phyloP scores from a whole-genome alignment of 2,888 invertebrate species.

The Machimus atricapillus region DNA sequence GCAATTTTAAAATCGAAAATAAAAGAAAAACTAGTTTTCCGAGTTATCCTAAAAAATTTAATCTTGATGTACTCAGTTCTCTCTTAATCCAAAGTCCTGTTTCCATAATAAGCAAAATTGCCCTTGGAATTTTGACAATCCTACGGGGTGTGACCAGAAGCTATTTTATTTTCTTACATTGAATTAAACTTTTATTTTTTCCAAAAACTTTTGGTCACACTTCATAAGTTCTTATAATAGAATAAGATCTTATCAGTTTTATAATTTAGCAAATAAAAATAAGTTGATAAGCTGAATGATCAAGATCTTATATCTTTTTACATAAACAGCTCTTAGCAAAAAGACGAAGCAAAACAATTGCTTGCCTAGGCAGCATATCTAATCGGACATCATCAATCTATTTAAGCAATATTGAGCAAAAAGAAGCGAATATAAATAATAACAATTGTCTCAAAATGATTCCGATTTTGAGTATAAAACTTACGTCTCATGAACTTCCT shows the following conservation, averaged over 20 bases:
- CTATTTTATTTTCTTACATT: neutral
- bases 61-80: neutral
- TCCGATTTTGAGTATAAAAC: slow-evolving; percentile 49
- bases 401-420: neutral
- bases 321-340: neutral
- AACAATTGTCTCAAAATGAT: neutral
- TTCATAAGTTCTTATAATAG: neutral
- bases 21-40: neutral
- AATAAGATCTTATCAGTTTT: neutral
- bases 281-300: neutral
- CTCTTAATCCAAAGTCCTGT: neutral
- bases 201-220: neutral
- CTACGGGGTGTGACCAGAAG: neutral
- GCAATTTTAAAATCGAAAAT: neutral
- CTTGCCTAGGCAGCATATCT: neutral
- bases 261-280: neutral
- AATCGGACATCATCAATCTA: neutral
- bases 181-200: neutral
- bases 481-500: slow-evolving; percentile 64
- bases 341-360: neutral
- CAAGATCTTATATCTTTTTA: neutral
- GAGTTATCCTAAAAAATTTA: neutral
- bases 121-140: neutral
- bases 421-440: neutral
- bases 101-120: neutral